These are phyloP conservation scores for Helleia helle DNA, from an alignment of 2,888 invertebrate genomes.

Conservation along the genomic window DNA sequence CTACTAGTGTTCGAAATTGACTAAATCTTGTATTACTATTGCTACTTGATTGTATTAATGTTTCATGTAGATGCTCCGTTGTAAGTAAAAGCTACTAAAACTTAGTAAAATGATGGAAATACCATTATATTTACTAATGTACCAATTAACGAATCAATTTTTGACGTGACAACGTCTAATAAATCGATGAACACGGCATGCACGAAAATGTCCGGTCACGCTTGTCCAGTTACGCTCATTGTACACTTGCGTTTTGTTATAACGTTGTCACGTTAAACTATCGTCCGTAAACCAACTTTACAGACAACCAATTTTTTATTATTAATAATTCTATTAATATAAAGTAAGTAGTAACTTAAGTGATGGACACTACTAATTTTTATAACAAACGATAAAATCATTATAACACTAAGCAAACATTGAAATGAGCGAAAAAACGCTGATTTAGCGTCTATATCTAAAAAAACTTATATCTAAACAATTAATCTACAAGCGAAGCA, in stretches of 20 bases:
- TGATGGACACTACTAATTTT: not conserved
- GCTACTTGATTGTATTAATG: not conserved
- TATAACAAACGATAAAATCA: not conserved
- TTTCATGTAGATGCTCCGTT: not conserved
- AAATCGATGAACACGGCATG: too few species aligned
- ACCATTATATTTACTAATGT: too few species aligned
- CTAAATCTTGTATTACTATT: not conserved
- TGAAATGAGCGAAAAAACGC: not conserved
- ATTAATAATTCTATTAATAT: too few species aligned
- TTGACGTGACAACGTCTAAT: too few species aligned
- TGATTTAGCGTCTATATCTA: not conserved
- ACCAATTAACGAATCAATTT: too few species aligned
- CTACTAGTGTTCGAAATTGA: not conserved
- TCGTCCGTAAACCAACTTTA: too few species aligned
- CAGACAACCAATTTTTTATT: too few species aligned
- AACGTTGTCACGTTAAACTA: too few species aligned
- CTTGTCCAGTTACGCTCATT: too few species aligned
- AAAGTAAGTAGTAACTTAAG: too few species aligned
- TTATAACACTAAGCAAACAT: not conserved
- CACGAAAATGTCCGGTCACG: too few species aligned
- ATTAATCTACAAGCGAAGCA: conserved; percentile 46
- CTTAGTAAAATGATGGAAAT: not conserved
- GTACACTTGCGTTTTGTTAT: too few species aligned
- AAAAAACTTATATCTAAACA: conserved; percentile 12
- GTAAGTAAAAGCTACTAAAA: not conserved